phyloP scores from a whole-genome alignment of 1,140 invertebrate species.

The Heterodera schachtii region DNA sequence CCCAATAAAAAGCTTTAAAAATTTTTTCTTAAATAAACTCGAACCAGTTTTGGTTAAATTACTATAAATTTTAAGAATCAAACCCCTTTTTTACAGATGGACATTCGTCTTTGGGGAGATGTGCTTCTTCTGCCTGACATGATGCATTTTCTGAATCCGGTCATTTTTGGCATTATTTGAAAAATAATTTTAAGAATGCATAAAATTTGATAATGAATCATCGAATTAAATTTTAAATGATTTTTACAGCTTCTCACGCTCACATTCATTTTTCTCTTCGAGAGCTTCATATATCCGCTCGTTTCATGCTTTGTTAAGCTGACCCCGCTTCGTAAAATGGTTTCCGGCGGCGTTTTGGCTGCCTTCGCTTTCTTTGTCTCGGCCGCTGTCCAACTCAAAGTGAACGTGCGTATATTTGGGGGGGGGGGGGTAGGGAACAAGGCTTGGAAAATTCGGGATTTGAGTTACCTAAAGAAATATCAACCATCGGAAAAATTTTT shows the following conservation, averaged over 20 bases:
- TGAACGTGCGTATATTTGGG: slow-evolving; percentile 71
- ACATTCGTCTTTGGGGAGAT: slow-evolving; percentile 48
- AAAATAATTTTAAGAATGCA: too few relatives aligned
- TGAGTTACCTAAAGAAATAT: too few relatives aligned
- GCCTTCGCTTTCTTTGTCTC: slow-evolving; percentile 83
- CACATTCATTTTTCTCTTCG: slow-evolving; percentile 59
- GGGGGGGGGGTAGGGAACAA: too few relatives aligned
- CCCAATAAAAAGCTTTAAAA: too few relatives aligned
- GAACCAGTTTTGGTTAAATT: too few relatives aligned
- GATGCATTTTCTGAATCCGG: slow-evolving; percentile 73
- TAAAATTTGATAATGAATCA: neutral
- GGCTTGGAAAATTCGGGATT: too few relatives aligned
- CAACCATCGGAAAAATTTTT: too few relatives aligned
- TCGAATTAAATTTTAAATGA: neutral
- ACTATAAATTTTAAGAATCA: too few relatives aligned
- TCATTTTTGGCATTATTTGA: neutral
- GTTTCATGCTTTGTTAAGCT: slow-evolving; percentile 44
- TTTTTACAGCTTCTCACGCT: slow-evolving; percentile 51
- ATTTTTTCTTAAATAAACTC: too few relatives aligned
- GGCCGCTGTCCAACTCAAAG: slow-evolving; percentile 78
- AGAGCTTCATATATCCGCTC: slow-evolving; percentile 56
- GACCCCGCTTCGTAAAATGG: slow-evolving; percentile 77
- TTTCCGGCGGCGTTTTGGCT: slow-evolving; percentile 80
- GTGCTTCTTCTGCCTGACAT: slow-evolving; percentile 79
- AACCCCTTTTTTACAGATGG: slow-evolving; percentile 36